Evolutionary conservation across 2,113 vertebrate genomes (phyloP).

Genomic region (Melanocharis versteri): DNA sequence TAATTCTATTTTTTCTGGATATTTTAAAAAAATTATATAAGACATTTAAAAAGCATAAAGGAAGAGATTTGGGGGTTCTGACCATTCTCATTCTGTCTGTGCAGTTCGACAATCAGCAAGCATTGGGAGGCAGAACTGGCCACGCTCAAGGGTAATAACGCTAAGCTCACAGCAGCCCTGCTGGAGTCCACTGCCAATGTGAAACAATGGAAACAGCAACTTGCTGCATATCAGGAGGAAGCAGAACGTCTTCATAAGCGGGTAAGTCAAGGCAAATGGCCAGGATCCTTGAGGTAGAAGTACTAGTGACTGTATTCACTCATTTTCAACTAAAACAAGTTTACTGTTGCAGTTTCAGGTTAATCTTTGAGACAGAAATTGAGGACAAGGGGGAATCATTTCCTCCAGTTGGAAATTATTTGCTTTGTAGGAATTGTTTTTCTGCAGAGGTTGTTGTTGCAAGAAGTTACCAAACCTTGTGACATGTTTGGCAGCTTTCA

Average conservation of each 20-base stretch:
- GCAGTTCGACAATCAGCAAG: conserved; percentile 87
- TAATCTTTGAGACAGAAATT: not conserved
- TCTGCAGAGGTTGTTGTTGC: not conserved
- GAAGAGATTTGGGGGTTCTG: not conserved
- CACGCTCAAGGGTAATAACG: conserved; percentile 96
- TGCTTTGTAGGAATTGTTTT: not conserved
- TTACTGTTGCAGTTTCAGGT: not conserved
- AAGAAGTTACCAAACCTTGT: not conserved
- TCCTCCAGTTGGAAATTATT: not conserved
- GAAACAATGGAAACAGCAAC: conserved; percentile 99
- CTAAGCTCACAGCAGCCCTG: conserved; percentile 94
- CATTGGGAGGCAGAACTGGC: conserved; percentile 98
- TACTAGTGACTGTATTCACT: not conserved
- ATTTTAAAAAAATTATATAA: not conserved
- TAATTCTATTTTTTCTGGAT: not conserved
- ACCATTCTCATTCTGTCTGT: conserved; percentile 36
- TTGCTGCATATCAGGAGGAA: conserved; percentile 96
- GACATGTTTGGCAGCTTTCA: not conserved
- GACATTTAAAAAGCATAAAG: not conserved
- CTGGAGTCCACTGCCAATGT: conserved; percentile 98
- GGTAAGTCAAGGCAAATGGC: conserved; percentile 67
- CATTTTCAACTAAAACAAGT: not conserved
- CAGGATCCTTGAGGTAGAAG: not conserved
- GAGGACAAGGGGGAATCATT: too few species aligned
- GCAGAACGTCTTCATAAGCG: conserved; percentile 96